These are phyloP conservation scores for Pegea sp. DNA, from an alignment of 23 tunicate species.

Conservation along the genomic window DNA sequence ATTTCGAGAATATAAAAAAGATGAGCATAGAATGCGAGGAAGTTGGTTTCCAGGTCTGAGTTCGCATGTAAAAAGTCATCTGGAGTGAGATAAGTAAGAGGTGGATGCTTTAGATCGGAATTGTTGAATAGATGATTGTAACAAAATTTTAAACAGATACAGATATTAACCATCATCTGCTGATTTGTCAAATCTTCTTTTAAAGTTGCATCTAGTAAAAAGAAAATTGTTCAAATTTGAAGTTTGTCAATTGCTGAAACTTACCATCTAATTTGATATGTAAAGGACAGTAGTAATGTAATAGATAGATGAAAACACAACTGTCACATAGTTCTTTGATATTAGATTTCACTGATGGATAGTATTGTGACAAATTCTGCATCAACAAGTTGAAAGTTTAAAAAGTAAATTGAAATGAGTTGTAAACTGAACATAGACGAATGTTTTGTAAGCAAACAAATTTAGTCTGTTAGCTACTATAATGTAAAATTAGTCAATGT, in stretches of 20 bases:
- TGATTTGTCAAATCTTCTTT: conserved; percentile 4
- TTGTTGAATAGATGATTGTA: conserved; percentile 6
- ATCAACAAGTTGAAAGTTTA: too few species aligned
- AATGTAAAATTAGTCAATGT: too few species aligned
- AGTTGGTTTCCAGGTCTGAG: conserved; percentile 2
- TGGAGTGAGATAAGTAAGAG: conserved; percentile 4
- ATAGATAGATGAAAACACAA: conserved; percentile 1
- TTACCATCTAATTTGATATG: conserved; percentile 2
- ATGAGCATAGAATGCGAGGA: conserved; percentile 4
- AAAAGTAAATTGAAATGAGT: too few species aligned
- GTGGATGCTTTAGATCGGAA: too few species aligned
- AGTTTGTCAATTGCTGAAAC: neutral
- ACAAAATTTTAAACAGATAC: conserved; percentile 6
- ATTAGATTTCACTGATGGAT: too few species aligned
- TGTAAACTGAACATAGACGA: too few species aligned
- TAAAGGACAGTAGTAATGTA: conserved; percentile 14
- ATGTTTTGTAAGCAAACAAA: too few species aligned
- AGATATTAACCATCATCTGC: conserved; percentile 6
- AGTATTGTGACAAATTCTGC: too few species aligned
- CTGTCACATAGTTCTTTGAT: conserved; percentile 18
- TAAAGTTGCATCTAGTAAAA: conserved; percentile 1
- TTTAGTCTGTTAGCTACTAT: too few species aligned
- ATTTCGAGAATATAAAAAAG: conserved; percentile 10
- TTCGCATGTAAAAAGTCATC: conserved; percentile 9
- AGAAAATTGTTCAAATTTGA: neutral